These are phyloP conservation scores for Callinectes sapidus DNA, from an alignment of 2,888 invertebrate species.

Conservation along the genomic window DNA sequence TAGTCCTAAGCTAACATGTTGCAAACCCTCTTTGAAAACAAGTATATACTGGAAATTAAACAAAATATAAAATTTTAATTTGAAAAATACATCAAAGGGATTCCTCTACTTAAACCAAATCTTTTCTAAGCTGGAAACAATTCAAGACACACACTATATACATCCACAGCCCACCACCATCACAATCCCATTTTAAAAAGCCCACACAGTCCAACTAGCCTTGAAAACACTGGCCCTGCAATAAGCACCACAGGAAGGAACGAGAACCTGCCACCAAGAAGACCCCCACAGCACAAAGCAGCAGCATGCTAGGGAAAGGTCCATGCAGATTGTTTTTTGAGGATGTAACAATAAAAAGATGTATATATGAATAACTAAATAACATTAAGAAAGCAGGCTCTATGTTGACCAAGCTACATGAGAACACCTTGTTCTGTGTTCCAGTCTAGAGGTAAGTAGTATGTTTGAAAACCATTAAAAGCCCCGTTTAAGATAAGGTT, in stretches of 20 bases:
- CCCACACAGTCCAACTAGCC: neutral
- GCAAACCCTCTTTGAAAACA: too few species aligned
- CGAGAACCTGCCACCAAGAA: neutral
- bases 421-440: neutral
- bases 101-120: neutral
- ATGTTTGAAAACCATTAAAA: conserved; percentile 28
- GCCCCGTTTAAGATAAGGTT: conserved; percentile 30
- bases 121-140: neutral
- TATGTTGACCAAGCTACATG: conserved; percentile 5
- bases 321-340: neutral
- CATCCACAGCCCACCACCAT: neutral
- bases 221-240: neutral
- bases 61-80: too few species aligned
- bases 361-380: neutral
- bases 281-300: neutral
- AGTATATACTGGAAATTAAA: too few species aligned
- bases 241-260: neutral
- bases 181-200: neutral
- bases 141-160: neutral
- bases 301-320: neutral
- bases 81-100: too few species aligned
- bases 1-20: too few species aligned
- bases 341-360: neutral
- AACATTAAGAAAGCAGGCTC: conserved; percentile 29
- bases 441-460: neutral